These are phyloP conservation scores for Cuniculus paca DNA, from an alignment of 2,797 vertebrate genomes.

Conservation along the genomic window DNA sequence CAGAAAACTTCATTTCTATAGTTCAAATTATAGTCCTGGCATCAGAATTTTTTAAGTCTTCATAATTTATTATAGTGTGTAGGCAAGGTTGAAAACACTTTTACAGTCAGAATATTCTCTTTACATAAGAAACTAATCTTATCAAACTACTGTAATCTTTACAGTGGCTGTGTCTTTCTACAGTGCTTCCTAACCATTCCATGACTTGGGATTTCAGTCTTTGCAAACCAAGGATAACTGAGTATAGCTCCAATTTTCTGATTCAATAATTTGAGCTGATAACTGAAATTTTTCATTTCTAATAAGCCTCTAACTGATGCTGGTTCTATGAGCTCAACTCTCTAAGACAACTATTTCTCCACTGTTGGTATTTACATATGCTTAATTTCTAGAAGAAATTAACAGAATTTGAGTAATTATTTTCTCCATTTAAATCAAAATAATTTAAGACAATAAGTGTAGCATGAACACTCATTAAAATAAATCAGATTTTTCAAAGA, in stretches of 20 bases:
- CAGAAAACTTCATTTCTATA: not conserved
- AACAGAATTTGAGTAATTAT: not conserved
- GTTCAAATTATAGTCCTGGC: not conserved
- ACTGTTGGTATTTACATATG: not conserved
- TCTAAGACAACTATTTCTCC: not conserved
- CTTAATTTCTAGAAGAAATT: not conserved
- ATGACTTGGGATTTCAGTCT: not conserved
- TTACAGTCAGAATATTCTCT: not conserved
- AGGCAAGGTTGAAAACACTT: not conserved
- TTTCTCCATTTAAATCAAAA: not conserved
- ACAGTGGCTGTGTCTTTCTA: not conserved
- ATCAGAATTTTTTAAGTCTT: not conserved
- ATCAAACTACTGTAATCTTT: not conserved
- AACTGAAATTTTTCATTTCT: not conserved
- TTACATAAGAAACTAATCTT: not conserved
- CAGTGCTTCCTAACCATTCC: not conserved
- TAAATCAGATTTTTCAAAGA: not conserved
- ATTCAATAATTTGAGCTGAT: not conserved
- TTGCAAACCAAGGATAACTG: not conserved
- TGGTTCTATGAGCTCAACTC: not conserved
- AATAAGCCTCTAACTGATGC: not conserved
- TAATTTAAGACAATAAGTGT: not conserved
- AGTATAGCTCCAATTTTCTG: not conserved
- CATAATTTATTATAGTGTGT: not conserved
- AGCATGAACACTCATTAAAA: not conserved